These are phyloP conservation scores for Pipistrellus kuhlii DNA, from an alignment of 2,797 vertebrate species.

Conservation along the genomic window DNA sequence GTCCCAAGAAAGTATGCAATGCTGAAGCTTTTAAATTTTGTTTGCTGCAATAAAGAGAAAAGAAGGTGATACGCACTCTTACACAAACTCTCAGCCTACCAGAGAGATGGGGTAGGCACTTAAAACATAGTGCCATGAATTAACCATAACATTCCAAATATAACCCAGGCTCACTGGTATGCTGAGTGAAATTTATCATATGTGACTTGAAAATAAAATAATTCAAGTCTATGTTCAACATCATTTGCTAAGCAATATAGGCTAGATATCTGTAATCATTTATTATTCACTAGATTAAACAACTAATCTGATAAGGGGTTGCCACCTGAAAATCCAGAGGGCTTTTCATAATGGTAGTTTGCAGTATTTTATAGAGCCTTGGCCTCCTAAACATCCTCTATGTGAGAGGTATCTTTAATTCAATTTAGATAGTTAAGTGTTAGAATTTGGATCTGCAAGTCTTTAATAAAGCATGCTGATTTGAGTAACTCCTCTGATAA, in stretches of 20 bases:
- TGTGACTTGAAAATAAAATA: too few relatives aligned
- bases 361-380: not conserved
- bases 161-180: too few relatives aligned
- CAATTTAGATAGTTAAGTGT: not conserved
- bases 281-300: not conserved
- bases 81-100: not conserved
- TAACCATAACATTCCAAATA: too few relatives aligned
- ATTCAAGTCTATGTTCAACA: too few relatives aligned
- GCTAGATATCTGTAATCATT: not conserved
- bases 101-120: not conserved
- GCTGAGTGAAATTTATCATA: too few relatives aligned
- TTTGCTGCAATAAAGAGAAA: not conserved
- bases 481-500: not conserved
- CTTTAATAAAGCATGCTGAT: conserved; percentile 20
- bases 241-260: too few relatives aligned
- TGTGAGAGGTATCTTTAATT: not conserved
- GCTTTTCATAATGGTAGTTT: not conserved
- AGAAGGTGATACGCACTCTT: not conserved
- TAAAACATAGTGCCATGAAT: too few relatives aligned
- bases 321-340: not conserved
- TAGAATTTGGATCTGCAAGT: conserved; percentile 5
- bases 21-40: not conserved
- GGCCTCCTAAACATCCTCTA: not conserved
- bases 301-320: not conserved
- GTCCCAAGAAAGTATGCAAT: not conserved